These are phyloP conservation scores for Drosophila pullipes DNA, from an alignment of 2,888 invertebrate species.

Conservation along the genomic window DNA sequence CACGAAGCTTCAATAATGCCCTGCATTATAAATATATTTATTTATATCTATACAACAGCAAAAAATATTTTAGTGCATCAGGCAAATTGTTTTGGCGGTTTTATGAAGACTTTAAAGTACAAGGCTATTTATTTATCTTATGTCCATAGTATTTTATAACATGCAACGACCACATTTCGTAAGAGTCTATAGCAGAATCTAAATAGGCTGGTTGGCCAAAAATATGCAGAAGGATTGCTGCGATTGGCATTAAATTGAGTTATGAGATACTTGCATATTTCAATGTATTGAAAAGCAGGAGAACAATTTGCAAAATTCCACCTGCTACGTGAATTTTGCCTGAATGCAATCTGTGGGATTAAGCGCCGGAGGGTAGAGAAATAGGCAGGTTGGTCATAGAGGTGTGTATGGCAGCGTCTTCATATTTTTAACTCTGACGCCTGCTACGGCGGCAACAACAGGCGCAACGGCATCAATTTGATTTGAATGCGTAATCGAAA, in stretches of 20 bases:
- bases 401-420: conserved; percentile 17
- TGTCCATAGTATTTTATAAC: conserved; percentile 1
- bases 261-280: conserved; percentile 64
- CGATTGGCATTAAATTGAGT: conserved; percentile 70
- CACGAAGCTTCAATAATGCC: conserved; percentile 11
- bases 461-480: conserved; percentile 68
- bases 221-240: conserved; percentile 59
- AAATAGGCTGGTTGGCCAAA: conserved; percentile 43
- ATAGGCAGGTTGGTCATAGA: neutral
- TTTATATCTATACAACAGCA: conserved; percentile 22
- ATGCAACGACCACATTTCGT: conserved; percentile 29
- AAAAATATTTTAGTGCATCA: conserved; percentile 62
- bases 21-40: neutral
- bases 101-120: conserved; percentile 51
- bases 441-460: conserved; percentile 41
- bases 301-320: conserved; percentile 25
- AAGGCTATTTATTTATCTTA: neutral
- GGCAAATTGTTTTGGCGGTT: conserved; percentile 67
- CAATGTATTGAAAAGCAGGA: conserved; percentile 18
- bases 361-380: neutral
- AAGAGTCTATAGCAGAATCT: conserved; percentile 34
- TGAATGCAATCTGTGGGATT: conserved; percentile 75
- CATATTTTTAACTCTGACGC: conserved; percentile 28
- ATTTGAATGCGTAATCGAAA: conserved; percentile 80
- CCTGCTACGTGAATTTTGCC: conserved; percentile 48